Evolutionary conservation across 2,113 vertebrate species (phyloP), one percentile per base, ranked within the genome.

Genomic region (Strigops habroptila): DNA sequence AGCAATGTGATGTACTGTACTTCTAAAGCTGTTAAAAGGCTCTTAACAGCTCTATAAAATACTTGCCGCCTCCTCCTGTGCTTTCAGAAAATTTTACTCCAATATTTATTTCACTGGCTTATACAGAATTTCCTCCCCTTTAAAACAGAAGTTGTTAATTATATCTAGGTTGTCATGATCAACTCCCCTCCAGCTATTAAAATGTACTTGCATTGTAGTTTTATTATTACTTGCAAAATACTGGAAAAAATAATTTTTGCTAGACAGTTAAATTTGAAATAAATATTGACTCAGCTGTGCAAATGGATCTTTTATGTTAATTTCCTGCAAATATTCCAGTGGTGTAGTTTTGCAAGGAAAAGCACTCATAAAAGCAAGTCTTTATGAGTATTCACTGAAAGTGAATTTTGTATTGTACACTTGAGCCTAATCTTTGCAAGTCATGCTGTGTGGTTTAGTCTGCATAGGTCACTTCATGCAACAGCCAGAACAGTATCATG

Each of bases 11-110:
- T 95, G 93, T 95, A 97, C 88, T 90, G 64, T 90, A 86, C 86
- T 96, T 95, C 91, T 84, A 95, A 97, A 96, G 93, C 94, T 96
- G 93, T 97, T 97, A 97, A 97, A 97, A 97, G 95, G 92, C 93
- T 97, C 95, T 97, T 97, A 97, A 97, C 95, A 96, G 95, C 94
- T 96, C 95, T 88, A 97, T 97, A 97, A 97, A 97, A 96, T 97
- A 96, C 94, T 95, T 95, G 95, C 87, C 5, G 1, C 95, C 95
- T 95, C 96, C 96, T 96, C 93, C 91, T 92, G 93, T 93, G 95
- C 90, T 93, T 96, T 95, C 89, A 94, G 92, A 94, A 96, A 91
- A 82, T 94, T 96, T 96, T 97, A 93, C 92, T 97, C 91, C 80
- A 94, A 74, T 97, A 97, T 97, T 97, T 97, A 97, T 97, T 95